These are phyloP conservation scores for Brenthis daphne DNA, from an alignment of 2,888 invertebrate species.

Conservation along the genomic window DNA sequence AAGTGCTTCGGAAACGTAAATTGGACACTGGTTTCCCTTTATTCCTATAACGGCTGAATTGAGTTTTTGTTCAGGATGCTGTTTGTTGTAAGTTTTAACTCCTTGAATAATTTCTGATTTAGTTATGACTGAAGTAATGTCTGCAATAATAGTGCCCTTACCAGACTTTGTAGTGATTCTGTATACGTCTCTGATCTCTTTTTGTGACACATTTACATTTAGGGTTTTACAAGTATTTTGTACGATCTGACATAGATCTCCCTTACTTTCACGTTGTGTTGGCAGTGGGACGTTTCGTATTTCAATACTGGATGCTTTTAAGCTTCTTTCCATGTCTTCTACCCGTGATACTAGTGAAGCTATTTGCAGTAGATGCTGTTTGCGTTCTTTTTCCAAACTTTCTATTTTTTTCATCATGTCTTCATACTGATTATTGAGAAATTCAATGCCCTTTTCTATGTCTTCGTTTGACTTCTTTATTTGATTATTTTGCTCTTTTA, in stretches of 20 bases:
- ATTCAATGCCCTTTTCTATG: not conserved
- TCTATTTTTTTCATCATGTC: not conserved
- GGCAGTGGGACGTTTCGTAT: not conserved
- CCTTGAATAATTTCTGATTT: not conserved
- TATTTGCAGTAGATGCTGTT: not conserved
- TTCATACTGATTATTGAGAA: not conserved
- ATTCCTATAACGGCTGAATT: not conserved
- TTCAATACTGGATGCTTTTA: not conserved
- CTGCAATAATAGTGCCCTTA: not conserved
- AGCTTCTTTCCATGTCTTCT: not conserved
- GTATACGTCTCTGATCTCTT: not conserved
- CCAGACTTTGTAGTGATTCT: not conserved
- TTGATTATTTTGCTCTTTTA: too few relatives aligned
- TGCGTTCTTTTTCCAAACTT: not conserved
- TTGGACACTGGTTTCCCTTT: not conserved
- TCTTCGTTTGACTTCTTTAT: not conserved
- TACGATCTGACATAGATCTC: too few relatives aligned
- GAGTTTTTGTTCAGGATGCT: not conserved
- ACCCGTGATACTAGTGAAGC: not conserved
- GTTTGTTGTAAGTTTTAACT: not conserved
- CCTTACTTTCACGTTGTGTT: not conserved
- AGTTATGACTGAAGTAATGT: not conserved
- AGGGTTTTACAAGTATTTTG: too few relatives aligned
- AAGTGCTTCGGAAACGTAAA: not conserved
- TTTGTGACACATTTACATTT: too few relatives aligned